These are phyloP conservation scores for Solenodon paradoxus DNA, from an alignment of 2,113 vertebrate genomes.

Conservation along the genomic window DNA sequence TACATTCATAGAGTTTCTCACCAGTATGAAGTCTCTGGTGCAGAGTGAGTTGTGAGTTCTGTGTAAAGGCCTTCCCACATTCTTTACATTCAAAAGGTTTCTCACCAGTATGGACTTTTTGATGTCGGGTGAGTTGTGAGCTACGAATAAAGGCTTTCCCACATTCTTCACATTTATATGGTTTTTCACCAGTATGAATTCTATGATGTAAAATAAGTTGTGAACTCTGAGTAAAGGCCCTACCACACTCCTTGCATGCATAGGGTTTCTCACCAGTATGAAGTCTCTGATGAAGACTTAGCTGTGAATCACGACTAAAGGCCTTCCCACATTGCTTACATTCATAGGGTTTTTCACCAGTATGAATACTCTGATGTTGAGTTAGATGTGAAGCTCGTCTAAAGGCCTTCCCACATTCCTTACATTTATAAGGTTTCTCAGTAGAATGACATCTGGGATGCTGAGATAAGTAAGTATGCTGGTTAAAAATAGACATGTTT, in stretches of 20 bases:
- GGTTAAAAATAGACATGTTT: slow-evolving; percentile 67
- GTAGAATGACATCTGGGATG: slow-evolving; percentile 63
- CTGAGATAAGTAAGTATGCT: slow-evolving; percentile 53
- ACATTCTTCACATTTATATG: slow-evolving; percentile 91
- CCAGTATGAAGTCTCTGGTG: slow-evolving; percentile 92
- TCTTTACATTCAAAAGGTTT: slow-evolving; percentile 91
- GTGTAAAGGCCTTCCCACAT: slow-evolving; percentile 88
- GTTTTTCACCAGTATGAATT: slow-evolving; percentile 90
- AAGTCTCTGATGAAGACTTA: slow-evolving; percentile 83
- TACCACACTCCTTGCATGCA: slow-evolving; percentile 91
- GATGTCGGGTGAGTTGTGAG: slow-evolving; percentile 88
- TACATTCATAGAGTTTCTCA: slow-evolving; percentile 88
- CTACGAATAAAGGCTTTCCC: slow-evolving; percentile 87
- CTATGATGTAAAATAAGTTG: slow-evolving; percentile 91
- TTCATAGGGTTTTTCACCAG: slow-evolving; percentile 77
- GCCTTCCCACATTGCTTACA: slow-evolving; percentile 78
- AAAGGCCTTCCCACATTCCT: slow-evolving; percentile 74
- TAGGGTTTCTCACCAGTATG: slow-evolving; percentile 93
- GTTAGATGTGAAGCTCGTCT: slow-evolving; percentile 66
- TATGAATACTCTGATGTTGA: slow-evolving; percentile 78
- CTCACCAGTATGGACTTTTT: slow-evolving; percentile 91
- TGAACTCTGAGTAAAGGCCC: slow-evolving; percentile 92
- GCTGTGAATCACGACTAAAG: slow-evolving; percentile 76
- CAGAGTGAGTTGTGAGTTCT: slow-evolving; percentile 90
- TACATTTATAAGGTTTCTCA: slow-evolving; percentile 78